Conservation (phyloP, 2,113 vertebrate species). For the Phaetusa simplex region DNA sequence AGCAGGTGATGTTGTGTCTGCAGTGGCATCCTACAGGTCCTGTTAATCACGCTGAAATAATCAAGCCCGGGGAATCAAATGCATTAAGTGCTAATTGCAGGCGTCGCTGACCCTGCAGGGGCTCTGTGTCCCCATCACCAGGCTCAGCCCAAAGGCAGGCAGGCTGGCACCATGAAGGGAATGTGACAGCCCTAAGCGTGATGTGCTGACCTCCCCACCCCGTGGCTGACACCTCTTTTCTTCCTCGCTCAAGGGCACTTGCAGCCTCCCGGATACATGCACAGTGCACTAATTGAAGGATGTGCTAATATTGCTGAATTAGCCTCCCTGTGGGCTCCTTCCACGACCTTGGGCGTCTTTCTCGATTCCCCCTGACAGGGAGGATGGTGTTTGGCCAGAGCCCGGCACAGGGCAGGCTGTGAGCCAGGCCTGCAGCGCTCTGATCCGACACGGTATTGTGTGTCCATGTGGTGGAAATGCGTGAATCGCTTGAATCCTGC, state of each 20-base stretch:
- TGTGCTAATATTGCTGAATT: background rate
- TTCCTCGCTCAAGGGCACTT: rapidly evolving
- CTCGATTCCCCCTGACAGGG: rapidly evolving
- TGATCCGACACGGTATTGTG: rapidly evolving
- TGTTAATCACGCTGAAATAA: slow-evolving; percentile 25
- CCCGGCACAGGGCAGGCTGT: background rate
- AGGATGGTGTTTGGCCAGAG: background rate
- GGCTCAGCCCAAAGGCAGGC: background rate
- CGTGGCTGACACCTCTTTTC: background rate
- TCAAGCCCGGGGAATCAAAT: background rate
- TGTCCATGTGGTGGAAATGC: background rate
- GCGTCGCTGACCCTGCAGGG: background rate
- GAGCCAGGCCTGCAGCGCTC: background rate
- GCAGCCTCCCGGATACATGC: background rate
- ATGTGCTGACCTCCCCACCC: background rate
- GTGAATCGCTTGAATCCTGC: background rate
- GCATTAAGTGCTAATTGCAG: slow-evolving; percentile 16
- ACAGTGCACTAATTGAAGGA: background rate
- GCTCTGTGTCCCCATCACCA: background rate
- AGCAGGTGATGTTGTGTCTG: background rate
- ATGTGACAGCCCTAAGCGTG: background rate
- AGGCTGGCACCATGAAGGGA: background rate
- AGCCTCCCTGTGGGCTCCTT: background rate
- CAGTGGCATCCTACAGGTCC: background rate
- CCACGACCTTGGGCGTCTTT: background rate